Conservation (phyloP, 1,140 invertebrate species). For the Branchinecta lindahli region DNA sequence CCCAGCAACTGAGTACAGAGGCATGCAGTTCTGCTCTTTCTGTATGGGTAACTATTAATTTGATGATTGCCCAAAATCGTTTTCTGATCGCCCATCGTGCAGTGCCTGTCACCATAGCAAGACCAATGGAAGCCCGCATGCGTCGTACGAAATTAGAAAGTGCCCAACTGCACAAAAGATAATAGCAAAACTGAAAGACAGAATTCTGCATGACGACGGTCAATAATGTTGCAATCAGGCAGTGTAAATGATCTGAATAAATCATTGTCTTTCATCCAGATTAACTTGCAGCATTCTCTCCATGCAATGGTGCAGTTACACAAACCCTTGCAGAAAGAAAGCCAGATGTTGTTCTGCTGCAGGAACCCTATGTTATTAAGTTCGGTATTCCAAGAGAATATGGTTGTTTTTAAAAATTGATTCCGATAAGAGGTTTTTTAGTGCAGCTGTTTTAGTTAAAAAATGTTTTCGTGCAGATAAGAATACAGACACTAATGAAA, state of each 20-base stretch:
- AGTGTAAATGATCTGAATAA: conserved; percentile 6
- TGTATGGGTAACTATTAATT: conserved; percentile 2
- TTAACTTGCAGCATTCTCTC: conserved; percentile 8
- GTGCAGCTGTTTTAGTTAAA: conserved; percentile 1
- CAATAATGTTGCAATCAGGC: conserved; percentile 5
- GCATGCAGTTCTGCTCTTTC: conserved; percentile 1
- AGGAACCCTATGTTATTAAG: conserved; percentile 5
- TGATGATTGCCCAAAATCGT: conserved; percentile 5
- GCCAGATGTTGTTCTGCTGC: conserved; percentile 7
- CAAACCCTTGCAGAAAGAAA: conserved; percentile 8
- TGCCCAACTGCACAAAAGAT: too few species aligned
- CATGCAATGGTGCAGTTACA: conserved; percentile 5
- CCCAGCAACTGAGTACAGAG: conserved; percentile 4
- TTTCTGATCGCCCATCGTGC: conserved; percentile 8
- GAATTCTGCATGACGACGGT: conserved; percentile 8
- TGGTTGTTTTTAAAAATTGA: conserved; percentile 9
- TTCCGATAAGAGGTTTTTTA: conserved; percentile 6
- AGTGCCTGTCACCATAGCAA: conserved; percentile 4
- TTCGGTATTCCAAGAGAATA: conserved; percentile 8
- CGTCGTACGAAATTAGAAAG: too few species aligned
- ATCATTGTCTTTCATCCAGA: conserved; percentile 8
- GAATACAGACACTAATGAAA: not conserved
- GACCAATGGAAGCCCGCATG: conserved; percentile 7
- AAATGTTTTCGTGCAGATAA: conserved; percentile 5
- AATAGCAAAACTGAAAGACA: conserved; percentile 9